Percentiles rank a stretch among this genome's conserved stretches.
Conservation (phyloP, 2,797 vertebrate genomes). For the Leptatherina wallacei region DNA sequence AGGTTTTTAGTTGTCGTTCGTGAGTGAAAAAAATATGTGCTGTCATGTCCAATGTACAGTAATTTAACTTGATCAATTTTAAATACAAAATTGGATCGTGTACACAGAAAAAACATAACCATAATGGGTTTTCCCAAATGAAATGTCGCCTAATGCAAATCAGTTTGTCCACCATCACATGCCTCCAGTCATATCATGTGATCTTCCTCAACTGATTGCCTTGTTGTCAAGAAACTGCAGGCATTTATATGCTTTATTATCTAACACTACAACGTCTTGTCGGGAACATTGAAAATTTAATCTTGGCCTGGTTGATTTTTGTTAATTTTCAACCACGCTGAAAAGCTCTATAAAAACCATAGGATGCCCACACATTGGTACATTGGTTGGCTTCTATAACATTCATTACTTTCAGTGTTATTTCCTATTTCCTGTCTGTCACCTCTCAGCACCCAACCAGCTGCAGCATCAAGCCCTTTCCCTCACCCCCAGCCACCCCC, state of each 20-base stretch:
- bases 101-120: not conserved
- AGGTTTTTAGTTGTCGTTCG: not conserved
- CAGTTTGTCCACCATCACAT: not conserved
- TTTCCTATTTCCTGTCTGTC: conserved; percentile 69
- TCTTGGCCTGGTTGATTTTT: not conserved
- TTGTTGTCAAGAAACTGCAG: not conserved
- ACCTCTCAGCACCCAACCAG: conserved; percentile 40
- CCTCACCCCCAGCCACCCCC: conserved; percentile 50
- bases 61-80: not conserved
- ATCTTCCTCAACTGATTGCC: not conserved
- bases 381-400: conserved; percentile 22
- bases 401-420: conserved; percentile 41
- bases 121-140: not conserved
- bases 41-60: no score
- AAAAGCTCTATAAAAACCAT: not conserved
- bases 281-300: not conserved
- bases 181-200: not conserved
- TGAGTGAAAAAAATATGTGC: no score
- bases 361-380: conserved; percentile 6
- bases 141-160: not conserved
- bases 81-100: not conserved
- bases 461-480: conserved; percentile 46
- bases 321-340: not conserved
- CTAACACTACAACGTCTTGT: not conserved
- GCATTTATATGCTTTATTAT: not conserved